Conservation (phyloP, 2,113 vertebrate species). For the Phrynosoma blainvillii region DNA sequence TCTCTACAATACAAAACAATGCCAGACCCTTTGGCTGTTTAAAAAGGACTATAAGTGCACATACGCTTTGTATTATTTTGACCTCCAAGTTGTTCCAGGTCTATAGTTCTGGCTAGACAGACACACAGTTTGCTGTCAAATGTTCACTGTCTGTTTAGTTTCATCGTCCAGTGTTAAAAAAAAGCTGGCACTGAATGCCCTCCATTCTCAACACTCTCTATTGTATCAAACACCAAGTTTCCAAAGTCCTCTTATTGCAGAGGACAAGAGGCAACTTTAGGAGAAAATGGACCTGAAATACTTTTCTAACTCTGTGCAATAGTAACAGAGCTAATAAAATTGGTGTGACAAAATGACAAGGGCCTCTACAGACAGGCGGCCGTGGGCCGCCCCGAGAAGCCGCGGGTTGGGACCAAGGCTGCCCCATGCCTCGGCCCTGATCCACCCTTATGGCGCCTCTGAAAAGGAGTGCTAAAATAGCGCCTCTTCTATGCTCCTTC, state of each 20-base stretch:
- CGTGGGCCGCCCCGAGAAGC: too few relatives aligned
- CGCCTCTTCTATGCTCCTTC: too few relatives aligned
- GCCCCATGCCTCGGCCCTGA: too few relatives aligned
- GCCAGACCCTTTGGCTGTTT: conserved; percentile 7
- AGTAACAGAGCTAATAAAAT: neutral
- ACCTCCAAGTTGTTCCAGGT: neutral
- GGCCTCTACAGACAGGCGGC: too few relatives aligned
- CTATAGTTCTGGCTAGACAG: neutral
- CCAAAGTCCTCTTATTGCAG: neutral
- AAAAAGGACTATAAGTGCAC: neutral
- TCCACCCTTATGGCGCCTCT: too few relatives aligned
- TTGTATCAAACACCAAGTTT: neutral
- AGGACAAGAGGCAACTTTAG: neutral
- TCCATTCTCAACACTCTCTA: neutral
- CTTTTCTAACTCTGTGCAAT: neutral
- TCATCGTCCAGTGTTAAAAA: neutral
- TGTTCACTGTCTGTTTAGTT: neutral
- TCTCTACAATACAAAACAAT: neutral
- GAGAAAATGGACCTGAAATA: neutral
- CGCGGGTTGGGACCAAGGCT: too few relatives aligned
- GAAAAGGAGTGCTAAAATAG: too few relatives aligned
- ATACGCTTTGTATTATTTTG: neutral
- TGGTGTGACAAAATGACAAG: neutral
- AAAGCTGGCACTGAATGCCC: neutral
- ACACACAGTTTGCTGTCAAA: neutral